phyloP scores from a whole-genome alignment of 64 coral and sea anemone genomes.

The Stylophora pistillata region DNA sequence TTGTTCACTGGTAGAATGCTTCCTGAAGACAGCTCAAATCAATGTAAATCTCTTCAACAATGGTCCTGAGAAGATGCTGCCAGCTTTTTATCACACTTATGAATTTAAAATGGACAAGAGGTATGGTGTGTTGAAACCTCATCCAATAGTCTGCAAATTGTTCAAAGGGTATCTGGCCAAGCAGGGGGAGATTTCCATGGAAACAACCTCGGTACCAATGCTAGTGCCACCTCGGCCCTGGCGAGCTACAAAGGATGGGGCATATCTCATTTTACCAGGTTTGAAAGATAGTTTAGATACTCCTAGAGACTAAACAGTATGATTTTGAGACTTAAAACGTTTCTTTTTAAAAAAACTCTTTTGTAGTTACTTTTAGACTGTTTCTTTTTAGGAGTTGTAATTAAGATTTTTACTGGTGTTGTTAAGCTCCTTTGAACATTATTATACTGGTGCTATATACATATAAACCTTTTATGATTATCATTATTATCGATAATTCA shows the following conservation, averaged over 20 bases:
- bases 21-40: slow-evolving; percentile 86
- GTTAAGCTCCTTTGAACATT: too few relatives aligned
- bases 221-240: slow-evolving; percentile 91
- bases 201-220: slow-evolving; percentile 94
- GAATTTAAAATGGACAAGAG: slow-evolving; percentile 89
- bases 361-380: too few relatives aligned
- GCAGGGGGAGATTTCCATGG: slow-evolving; percentile 92
- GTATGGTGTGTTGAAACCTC: slow-evolving; percentile 88
- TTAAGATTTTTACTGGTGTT: too few relatives aligned
- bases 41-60: slow-evolving; percentile 83
- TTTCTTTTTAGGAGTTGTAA: too few relatives aligned
- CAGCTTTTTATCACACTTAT: slow-evolving; percentile 94
- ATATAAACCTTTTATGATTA: too few relatives aligned
- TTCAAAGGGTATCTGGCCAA: slow-evolving; percentile 86
- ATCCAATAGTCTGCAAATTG: slow-evolving; percentile 86
- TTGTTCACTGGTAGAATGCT: slow-evolving; percentile 85
- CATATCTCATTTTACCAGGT: slow-evolving; percentile 93
- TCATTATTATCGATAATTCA: too few relatives aligned
- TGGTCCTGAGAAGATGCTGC: slow-evolving; percentile 68
- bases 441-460: too few relatives aligned
- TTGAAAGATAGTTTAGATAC: background rate
- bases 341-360: too few relatives aligned
- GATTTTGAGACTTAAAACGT: too few relatives aligned
- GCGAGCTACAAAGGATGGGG: slow-evolving; percentile 88
- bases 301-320: too few relatives aligned